Base-by-base conservation (phyloP, 2,888 invertebrate species). In the Andrena fulva region DNA sequence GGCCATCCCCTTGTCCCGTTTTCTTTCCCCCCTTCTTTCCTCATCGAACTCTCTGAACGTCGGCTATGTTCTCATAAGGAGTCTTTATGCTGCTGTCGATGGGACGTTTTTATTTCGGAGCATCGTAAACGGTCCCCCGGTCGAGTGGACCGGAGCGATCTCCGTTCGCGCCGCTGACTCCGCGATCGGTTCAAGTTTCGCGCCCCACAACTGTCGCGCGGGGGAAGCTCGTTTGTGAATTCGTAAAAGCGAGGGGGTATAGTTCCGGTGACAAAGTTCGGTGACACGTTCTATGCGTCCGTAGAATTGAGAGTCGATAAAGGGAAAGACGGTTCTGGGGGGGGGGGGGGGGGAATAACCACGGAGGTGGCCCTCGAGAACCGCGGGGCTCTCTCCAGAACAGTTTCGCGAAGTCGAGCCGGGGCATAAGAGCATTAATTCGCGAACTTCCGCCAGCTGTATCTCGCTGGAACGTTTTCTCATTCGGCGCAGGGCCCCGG, bases 391-490 rank as follows among this genome's bases (percentile, higher is more conserved):
- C 67, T 48, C 33, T 27, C 29, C 24, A 42, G 48, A 56, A 56
- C 64, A 67, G 78, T 69, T 72, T 35, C 56, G 56, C 59, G 42
- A 73, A 27, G 16, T 7, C 52, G 24, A 20, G 56, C 10, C 56
- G 56, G n/a, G 24, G 71, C 83, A 33, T 78, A 82, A 82, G 78
- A 84, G 84, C 78, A 78, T 82, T 78, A 82, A 84, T 82, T 84
- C 83, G 75, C 71, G n/a, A 83, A 83, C 64, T 83, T 83, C 62
- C 27, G 50, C 33, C 56, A 62, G 66, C 48, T 66, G 70, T 62
- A 64, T 66, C 56, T 31, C 64, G 59, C 71, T 20, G 27, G 77
- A 83, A 71, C 69, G 71, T 77, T 77, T 82, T 78, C 83, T 70
- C 83, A 62, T 83, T 82, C 73, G 63, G 20, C 33, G 66, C 60